These are phyloP conservation scores for Drosophila niveifrons DNA, from an alignment of 2,888 invertebrate species.

Conservation along the genomic window DNA sequence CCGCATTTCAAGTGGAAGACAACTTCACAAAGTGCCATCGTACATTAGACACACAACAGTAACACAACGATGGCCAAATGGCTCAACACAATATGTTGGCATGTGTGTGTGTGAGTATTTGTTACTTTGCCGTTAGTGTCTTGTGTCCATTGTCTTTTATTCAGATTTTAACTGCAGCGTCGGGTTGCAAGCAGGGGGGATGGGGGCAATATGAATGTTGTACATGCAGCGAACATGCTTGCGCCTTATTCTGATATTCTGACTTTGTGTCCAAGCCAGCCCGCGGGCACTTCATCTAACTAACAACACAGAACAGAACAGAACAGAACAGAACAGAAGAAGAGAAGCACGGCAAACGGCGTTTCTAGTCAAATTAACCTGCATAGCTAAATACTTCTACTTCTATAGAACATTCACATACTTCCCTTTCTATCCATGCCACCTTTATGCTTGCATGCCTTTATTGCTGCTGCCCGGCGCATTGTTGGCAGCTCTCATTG, in stretches of 20 bases:
- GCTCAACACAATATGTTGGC: slow-evolving; percentile 30
- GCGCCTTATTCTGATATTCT: slow-evolving; percentile 31
- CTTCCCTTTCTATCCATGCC: not conserved
- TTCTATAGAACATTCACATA: slow-evolving; percentile 1
- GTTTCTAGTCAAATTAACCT: slow-evolving; percentile 76
- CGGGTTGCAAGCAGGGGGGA: not conserved
- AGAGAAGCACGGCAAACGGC: slow-evolving; percentile 42
- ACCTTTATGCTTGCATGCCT: slow-evolving; percentile 34
- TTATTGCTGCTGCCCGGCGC: slow-evolving; percentile 42
- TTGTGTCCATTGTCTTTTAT: slow-evolving; percentile 62
- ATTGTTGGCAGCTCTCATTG: slow-evolving; percentile 45
- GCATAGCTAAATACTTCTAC: slow-evolving; percentile 69
- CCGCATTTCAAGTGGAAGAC: slow-evolving; percentile 60
- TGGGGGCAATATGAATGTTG: slow-evolving; percentile 6
- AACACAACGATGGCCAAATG: slow-evolving; percentile 22
- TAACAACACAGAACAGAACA: slow-evolving; percentile 10
- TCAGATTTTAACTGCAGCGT: slow-evolving; percentile 52
- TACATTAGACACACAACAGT: slow-evolving; percentile 43
- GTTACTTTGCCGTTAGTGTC: slow-evolving; percentile 46
- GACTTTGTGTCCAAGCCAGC: slow-evolving; percentile 61
- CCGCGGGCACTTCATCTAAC: slow-evolving; percentile 58
- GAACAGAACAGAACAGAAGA: not conserved
- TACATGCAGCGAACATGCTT: slow-evolving; percentile 40
- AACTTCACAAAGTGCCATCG: slow-evolving; percentile 42
- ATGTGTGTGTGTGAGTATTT: slow-evolving; percentile 23